Conservation (phyloP, 2,888 invertebrate species). For the Zeuzera pyrina region DNA sequence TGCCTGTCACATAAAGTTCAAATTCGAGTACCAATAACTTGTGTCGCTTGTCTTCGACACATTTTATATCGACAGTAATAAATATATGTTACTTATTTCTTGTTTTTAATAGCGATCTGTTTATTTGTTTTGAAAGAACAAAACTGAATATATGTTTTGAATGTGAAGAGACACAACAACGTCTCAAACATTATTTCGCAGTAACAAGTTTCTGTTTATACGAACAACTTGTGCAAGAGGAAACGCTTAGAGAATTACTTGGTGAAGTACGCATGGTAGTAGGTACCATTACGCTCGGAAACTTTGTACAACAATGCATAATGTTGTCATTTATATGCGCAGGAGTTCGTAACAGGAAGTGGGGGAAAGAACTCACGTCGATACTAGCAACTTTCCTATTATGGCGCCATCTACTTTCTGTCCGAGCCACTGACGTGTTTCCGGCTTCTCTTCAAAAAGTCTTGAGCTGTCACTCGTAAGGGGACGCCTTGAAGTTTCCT, state of each 20-base stretch:
- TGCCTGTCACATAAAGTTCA: no score
- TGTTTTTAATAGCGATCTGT: no score
- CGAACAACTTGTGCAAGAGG: conserved; percentile 2
- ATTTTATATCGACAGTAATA: no score
- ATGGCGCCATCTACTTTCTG: conserved; percentile 67
- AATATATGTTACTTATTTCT: no score
- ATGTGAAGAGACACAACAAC: no score
- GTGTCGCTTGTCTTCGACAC: no score
- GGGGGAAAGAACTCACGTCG: conserved; percentile 32
- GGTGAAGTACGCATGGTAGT: conserved; percentile 45
- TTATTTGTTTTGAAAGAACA: no score
- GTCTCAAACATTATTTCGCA: no score
- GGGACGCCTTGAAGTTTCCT: conserved; percentile 58
- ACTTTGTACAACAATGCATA: conserved; percentile 67
- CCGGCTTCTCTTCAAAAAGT: conserved; percentile 68
- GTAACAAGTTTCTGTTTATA: no score
- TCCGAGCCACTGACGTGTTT: conserved; percentile 60
- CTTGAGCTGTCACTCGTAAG: conserved; percentile 60
- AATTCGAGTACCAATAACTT: no score
- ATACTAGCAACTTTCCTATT: conserved; percentile 51
- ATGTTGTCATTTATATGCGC: conserved; percentile 70
- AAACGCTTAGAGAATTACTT: conserved; percentile 38
- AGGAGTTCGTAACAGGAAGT: conserved; percentile 54
- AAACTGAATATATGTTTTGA: no score
- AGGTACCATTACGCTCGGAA: conserved; percentile 58